Conservation (phyloP, 2,888 invertebrate species). For the Actias luna region DNA sequence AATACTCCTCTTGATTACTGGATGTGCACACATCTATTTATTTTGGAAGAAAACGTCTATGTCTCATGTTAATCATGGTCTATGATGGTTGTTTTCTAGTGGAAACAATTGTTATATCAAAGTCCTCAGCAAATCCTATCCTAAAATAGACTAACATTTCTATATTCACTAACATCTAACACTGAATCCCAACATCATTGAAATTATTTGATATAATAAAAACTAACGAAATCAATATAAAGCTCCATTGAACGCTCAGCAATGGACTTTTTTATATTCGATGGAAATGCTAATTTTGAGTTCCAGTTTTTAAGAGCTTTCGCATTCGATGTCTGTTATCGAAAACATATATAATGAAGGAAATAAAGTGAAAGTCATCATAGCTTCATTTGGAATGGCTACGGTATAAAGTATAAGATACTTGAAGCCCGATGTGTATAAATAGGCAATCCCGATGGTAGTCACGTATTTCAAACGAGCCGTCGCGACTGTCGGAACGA, state of each 20-base stretch:
- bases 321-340: background rate
- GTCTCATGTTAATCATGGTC: too few species aligned
- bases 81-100: too few species aligned
- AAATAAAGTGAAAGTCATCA: slow-evolving; percentile 30
- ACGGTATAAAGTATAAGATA: slow-evolving; percentile 41
- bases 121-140: background rate
- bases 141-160: slow-evolving; percentile 14
- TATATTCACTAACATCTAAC: slow-evolving; percentile 17
- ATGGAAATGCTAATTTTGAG: slow-evolving; percentile 58
- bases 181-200: slow-evolving; percentile 29
- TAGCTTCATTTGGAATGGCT: slow-evolving; percentile 47
- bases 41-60: too few species aligned
- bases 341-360: slow-evolving; percentile 12
- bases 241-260: slow-evolving; percentile 59
- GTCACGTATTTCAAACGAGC: slow-evolving; percentile 77
- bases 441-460: slow-evolving; percentile 76
- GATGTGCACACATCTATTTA: too few species aligned
- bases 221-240: slow-evolving; percentile 50
- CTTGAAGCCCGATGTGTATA: slow-evolving; percentile 71
- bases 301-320: slow-evolving; percentile 33
- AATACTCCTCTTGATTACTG: too few species aligned
- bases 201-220: slow-evolving; percentile 38
- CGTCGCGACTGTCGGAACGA: slow-evolving; percentile 56
- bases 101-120: too few species aligned
- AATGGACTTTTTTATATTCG: slow-evolving; percentile 49